Base-by-base conservation (phyloP, 2,797 vertebrate species). In the Epinephelus coioides region DNA sequence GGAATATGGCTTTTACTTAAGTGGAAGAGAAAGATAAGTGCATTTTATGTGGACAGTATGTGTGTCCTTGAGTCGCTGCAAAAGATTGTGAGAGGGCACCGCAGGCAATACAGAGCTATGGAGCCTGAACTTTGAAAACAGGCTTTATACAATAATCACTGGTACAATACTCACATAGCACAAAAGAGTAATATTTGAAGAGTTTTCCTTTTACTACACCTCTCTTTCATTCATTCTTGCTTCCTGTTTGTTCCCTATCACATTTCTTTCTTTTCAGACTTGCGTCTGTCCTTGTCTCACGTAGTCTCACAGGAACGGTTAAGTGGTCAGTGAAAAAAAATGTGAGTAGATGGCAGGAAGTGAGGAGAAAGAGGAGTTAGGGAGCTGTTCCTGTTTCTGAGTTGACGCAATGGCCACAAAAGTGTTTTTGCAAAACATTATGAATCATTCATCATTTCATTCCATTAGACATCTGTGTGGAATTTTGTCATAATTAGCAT, bases 111-210 rank as follows among this genome's bases (percentile, higher is more conserved):
- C 51, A 72, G 55, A 79, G 27, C 43, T 14, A 17, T 19, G 25
- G 44, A 65, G 47, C 18, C 38, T 38, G 51, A 84, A 64, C 59
- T 47, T 38, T 76, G 49, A 56, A 70, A 74, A 64, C 34, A 44
- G 47, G 43, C 38, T 57, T 53, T 56, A 23, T n/a, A 60, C 18
- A 87, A 47, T 59, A 56, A 84, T 80, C 56, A 60, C 43, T 47
- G 53, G 43, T 38, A 49, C 10, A 67, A 75, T 63, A 67, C 49
- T 47, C 21, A 44, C 30, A 63, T 3, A 46, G 51, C 46, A 69
- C 44, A 69, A 38, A 73, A 43, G 72, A 43, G 2, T 27, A 25
- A 54, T 47, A 44, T 68, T 18, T 67, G 54, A 10, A 50, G 14
- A 69, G 47, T 63, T 59, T 81, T 56, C 8, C 21, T 46, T 75